A percentile compares a stretch with the other conserved stretches of the same genome.
Evolutionary conservation across 2,888 invertebrate genomes (phyloP).

Genomic region (Netelia inedita): DNA sequence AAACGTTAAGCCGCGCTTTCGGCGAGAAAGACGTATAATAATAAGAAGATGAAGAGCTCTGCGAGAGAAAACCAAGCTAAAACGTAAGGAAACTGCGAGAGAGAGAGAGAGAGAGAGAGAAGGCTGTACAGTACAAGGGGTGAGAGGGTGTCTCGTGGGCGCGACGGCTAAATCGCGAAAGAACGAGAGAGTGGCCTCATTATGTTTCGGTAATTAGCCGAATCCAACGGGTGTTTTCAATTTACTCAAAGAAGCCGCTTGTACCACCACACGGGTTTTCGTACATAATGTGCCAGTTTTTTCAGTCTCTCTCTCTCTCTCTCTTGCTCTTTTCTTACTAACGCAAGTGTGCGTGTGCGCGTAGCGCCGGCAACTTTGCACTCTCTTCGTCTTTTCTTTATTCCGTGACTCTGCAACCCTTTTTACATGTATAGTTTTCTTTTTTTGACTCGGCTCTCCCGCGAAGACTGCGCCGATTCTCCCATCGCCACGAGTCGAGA

Average conservation of each 20-base stretch:
- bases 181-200: conserved; percentile 78
- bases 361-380: conserved; percentile 62
- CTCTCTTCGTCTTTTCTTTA: conserved; percentile 37
- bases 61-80: conserved; percentile 39
- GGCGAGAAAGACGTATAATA: conserved; percentile 54
- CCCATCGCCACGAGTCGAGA: conserved; percentile 32
- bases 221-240: conserved; percentile 84
- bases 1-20: conserved; percentile 55
- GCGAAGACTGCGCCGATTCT: conserved; percentile 35
- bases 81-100: conserved; percentile 15
- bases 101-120: conserved; percentile 45
- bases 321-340: conserved; percentile 34
- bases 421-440: conserved; percentile 19
- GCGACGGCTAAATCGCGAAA: conserved; percentile 73
- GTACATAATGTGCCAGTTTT: conserved; percentile 60
- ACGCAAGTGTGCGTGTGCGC: conserved; percentile 38
- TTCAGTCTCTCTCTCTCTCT: conserved; percentile 44
- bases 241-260: conserved; percentile 74
- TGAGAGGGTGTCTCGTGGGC: conserved; percentile 66
- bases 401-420: conserved; percentile 43
- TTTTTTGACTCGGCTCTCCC: conserved; percentile 25
- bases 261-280: conserved; percentile 63
- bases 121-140: conserved; percentile 67
- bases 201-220: conserved; percentile 85
- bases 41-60: conserved; percentile 54